phyloP scores from a whole-genome alignment of 2,888 invertebrate species.

The Papilio gigon region DNA sequence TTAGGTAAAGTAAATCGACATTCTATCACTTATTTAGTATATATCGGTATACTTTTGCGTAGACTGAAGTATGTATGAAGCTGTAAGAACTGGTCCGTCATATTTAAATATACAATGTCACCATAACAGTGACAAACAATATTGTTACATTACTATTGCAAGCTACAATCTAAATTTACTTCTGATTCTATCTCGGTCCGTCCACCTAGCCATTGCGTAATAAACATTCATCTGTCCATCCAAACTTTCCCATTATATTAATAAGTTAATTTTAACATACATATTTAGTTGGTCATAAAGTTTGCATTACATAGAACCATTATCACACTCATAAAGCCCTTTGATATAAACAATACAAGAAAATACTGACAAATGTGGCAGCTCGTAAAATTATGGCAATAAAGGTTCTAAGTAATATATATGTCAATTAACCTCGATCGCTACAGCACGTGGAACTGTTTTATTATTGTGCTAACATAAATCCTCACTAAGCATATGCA shows the following conservation, averaged over 20 bases:
- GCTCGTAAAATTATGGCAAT: conserved; percentile 24
- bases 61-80: too few relatives aligned
- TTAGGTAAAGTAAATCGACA: background rate
- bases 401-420: conserved; percentile 25
- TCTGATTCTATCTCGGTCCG: too few relatives aligned
- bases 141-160: too few relatives aligned
- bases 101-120: too few relatives aligned
- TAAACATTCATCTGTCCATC: too few relatives aligned
- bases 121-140: too few relatives aligned
- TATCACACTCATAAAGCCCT: conserved; percentile 21
- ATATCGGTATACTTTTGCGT: too few relatives aligned
- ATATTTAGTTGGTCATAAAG: background rate
- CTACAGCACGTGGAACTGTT: background rate
- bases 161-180: too few relatives aligned
- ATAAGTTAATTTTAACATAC: background rate
- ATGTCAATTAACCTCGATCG: conserved; percentile 25
- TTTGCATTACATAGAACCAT: background rate
- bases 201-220: too few relatives aligned
- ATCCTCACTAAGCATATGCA: conserved; percentile 15
- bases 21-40: too few relatives aligned
- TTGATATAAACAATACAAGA: conserved; percentile 13
- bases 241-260: too few relatives aligned
- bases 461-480: conserved; percentile 12
- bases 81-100: too few relatives aligned
- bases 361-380: conserved; percentile 10